These are phyloP conservation scores for Aphidius ervi DNA, from an alignment of 1,140 invertebrate species.

Conservation along the genomic window DNA sequence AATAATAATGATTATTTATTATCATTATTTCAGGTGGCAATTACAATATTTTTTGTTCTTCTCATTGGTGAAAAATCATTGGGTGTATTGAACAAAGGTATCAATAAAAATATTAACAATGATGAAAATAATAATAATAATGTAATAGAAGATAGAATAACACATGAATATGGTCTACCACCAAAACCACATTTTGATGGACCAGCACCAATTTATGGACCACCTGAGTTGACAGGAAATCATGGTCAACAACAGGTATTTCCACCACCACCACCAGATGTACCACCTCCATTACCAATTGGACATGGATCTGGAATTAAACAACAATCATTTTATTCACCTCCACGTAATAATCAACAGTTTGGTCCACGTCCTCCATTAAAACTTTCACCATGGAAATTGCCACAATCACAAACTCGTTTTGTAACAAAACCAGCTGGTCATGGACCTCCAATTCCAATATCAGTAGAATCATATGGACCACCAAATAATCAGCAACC, in stretches of 20 bases:
- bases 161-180: slow-evolving; percentile 42
- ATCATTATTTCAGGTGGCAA: slow-evolving; percentile 38
- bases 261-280: slow-evolving; percentile 43
- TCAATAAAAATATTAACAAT: slow-evolving; percentile 21
- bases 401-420: slow-evolving; percentile 39
- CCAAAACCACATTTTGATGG: slow-evolving; percentile 32
- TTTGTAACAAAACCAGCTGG: slow-evolving; percentile 31
- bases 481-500: slow-evolving; percentile 47
- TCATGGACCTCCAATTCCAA: slow-evolving; percentile 40
- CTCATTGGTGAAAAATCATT: slow-evolving; percentile 32
- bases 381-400: slow-evolving; percentile 44
- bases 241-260: slow-evolving; percentile 45
- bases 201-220: slow-evolving; percentile 48
- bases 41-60: slow-evolving; percentile 35
- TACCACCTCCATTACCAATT: slow-evolving; percentile 46
- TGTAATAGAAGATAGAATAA: slow-evolving; percentile 44
- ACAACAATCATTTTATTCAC: slow-evolving; percentile 48
- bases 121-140: slow-evolving; percentile 25
- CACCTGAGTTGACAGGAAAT: slow-evolving; percentile 42
- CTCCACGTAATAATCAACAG: slow-evolving; percentile 44
- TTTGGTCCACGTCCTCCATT: slow-evolving; percentile 28
- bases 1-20: neutral
- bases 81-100: slow-evolving; percentile 43
- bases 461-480: slow-evolving; percentile 45
- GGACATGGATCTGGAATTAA: slow-evolving; percentile 41